A percentile compares a stretch with the other conserved stretches of the same genome.
phyloP scores from a whole-genome alignment of 2,113 vertebrate species.

The Nesoenas mayeri region DNA sequence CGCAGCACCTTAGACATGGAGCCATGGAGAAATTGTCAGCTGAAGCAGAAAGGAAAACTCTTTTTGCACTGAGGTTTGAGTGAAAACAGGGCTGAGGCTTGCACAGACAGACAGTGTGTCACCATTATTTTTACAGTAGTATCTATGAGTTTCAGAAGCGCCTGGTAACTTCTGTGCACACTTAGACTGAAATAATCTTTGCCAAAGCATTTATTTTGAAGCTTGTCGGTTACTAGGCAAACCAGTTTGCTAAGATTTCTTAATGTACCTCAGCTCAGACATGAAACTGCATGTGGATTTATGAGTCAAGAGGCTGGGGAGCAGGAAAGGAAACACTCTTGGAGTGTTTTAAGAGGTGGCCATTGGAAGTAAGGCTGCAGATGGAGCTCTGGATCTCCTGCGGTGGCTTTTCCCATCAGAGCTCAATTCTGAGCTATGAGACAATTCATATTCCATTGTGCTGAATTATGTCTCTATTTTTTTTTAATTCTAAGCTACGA shows the following conservation, averaged over 20 bases:
- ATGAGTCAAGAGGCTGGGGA: background rate
- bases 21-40: background rate
- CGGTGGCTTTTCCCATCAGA: background rate
- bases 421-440: background rate
- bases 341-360: background rate
- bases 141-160: background rate
- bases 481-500: background rate
- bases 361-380: background rate
- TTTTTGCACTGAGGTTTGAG: background rate
- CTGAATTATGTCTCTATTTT: background rate
- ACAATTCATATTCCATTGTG: background rate
- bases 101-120: background rate
- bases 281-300: background rate
- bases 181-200: background rate
- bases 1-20: background rate
- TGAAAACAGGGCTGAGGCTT: background rate
- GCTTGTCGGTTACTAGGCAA: slow-evolving; percentile 1
- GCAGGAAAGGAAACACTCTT: background rate
- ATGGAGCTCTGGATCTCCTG: background rate
- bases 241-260: slow-evolving; percentile 9
- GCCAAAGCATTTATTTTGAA: slow-evolving; percentile 4
- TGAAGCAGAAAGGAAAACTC: background rate
- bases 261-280: background rate
- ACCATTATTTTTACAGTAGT: background rate
- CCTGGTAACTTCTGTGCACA: background rate